Conservation (phyloP, 37 sponge, comb jelly and placozoan species). For the Mnemiopsis leidyi region DNA sequence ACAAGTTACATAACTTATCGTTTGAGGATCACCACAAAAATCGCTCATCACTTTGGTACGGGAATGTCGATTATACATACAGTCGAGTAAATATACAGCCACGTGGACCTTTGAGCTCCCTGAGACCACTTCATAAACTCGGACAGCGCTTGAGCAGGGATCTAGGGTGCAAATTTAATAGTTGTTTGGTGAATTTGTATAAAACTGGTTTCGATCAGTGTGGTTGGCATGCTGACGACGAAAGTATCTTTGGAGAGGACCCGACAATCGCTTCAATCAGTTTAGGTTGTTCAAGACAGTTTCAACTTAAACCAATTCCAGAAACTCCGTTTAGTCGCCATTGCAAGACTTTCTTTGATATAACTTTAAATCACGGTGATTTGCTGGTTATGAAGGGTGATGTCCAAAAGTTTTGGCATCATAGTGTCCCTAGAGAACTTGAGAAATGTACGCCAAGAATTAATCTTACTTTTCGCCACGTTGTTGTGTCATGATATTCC, state of each 20-base stretch:
- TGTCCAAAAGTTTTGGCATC: neutral
- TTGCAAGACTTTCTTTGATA: neutral
- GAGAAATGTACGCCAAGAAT: neutral
- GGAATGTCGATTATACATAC: neutral
- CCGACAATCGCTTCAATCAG: neutral
- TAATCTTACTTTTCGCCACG: neutral
- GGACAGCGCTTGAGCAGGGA: neutral
- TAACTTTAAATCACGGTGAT: neutral
- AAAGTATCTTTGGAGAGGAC: neutral
- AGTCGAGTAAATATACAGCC: neutral
- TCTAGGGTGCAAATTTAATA: neutral
- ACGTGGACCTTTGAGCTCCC: neutral
- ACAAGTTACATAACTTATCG: neutral
- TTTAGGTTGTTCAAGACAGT: neutral
- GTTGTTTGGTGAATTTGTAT: neutral
- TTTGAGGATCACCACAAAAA: neutral
- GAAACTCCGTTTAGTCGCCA: neutral
- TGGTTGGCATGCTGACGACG: neutral
- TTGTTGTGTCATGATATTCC: too few species aligned
- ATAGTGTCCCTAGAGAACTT: neutral
- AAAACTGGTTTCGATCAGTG: neutral
- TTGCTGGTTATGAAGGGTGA: neutral
- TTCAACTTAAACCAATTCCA: neutral
- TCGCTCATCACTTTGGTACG: neutral
- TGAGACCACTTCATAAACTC: neutral